Evolutionary conservation across 2,797 vertebrate genomes (phyloP).

Genomic region (Falco rusticolus): DNA sequence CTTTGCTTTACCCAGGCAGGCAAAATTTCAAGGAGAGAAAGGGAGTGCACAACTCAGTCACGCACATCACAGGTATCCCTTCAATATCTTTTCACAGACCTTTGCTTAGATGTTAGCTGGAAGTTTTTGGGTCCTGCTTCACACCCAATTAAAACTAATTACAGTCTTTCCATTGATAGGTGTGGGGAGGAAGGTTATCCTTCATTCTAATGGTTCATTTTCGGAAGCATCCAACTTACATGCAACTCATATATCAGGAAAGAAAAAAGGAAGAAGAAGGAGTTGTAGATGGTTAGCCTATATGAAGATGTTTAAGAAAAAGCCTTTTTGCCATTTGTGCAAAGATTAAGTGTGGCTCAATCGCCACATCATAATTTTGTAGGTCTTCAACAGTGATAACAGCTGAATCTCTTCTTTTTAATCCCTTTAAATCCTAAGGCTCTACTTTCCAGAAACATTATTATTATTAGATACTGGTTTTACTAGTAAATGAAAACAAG

Average conservation of each 20-base stretch:
- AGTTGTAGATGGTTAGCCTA: background rate
- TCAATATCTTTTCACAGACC: background rate
- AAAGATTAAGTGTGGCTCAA: background rate
- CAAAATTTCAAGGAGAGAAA: background rate
- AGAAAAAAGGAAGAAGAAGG: background rate
- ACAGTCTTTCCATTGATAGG: background rate
- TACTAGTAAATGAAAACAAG: background rate
- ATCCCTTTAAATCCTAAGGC: background rate
- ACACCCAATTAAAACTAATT: background rate
- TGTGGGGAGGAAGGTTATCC: too few species aligned
- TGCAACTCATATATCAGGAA: fast-evolving
- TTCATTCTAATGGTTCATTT: background rate
- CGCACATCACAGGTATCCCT: background rate
- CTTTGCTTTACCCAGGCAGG: background rate
- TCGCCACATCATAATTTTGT: background rate
- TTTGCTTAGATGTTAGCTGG: background rate
- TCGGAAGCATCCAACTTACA: background rate
- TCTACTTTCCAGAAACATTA: background rate
- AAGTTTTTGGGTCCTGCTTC: background rate
- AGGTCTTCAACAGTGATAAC: background rate
- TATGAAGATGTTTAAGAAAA: background rate
- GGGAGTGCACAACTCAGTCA: background rate
- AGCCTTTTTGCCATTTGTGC: background rate
- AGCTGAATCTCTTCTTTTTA: background rate
- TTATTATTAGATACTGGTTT: background rate